Base-by-base conservation (phyloP, 1,140 invertebrate species). In the Lordiphosa clarofinis region DNA sequence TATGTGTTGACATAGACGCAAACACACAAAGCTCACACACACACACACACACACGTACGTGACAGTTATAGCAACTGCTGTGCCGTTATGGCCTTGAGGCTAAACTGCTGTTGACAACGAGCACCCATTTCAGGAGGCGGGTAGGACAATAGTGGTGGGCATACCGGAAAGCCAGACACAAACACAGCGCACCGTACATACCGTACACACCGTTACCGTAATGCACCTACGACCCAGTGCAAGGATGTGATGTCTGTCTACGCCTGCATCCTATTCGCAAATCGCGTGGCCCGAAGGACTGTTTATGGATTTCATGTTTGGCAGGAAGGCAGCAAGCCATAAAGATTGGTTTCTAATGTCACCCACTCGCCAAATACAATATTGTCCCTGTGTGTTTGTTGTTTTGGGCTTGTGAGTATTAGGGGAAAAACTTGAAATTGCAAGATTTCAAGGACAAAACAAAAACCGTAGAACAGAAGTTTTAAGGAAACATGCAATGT, bases 61-160 rank as follows among this genome's bases (percentile, higher is more conserved):
- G 33, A 28, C 28, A 39, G 76, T 68, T 75, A 82, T 68, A 75
- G 76, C 49, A 65, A 68, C 62, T 61, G 62, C 62, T 68, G 44
- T 56, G 67, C 78, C 59, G 53, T 84, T 76, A 84, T 69, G 76
- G 78, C 76, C 76, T 82, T 82, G 76, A 64, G 28, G 76, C 78
- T 82, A 72, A 84, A 76, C 76, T 82, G 78, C 74, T 84, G 78
- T 76, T 84, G 72, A 82, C 76, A 82, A 73, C 72, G 54, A 28
- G 55, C 55, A 35, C 11, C 28, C 46, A 49, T 15, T 33, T 21
- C 57, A 9, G 12, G 12, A 9, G 11, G 24, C 13, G 24, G 28
- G 24, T 36, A 11, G 44, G 19, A 9, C 13, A 46, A 82, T 76
- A 35, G 42, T 43, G 57, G 52, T 63, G 69, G 43, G 50, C 56